phyloP scores from a whole-genome alignment of 1,140 invertebrate species.

The Penaeus japonicus region DNA sequence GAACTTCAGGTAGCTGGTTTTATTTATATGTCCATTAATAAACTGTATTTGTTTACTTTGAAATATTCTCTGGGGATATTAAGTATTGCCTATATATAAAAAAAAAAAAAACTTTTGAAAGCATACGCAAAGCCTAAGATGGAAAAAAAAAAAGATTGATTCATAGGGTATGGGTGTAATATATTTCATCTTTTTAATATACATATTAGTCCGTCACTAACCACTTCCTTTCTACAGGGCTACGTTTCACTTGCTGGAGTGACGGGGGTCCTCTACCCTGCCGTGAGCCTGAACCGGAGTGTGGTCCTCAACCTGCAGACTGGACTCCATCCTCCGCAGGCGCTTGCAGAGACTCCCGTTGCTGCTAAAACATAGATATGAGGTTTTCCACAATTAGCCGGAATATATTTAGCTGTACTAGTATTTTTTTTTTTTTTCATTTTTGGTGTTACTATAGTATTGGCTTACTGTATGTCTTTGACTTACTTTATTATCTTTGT shows the following conservation, averaged over 20 bases:
- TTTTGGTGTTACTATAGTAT: not conserved
- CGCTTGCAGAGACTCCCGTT: not conserved
- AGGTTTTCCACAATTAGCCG: not conserved
- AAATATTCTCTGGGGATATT: no score
- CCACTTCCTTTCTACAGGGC: constrained; percentile 34
- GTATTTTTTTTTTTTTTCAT: not conserved
- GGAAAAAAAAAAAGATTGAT: not conserved
- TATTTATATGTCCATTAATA: no score
- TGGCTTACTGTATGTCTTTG: not conserved
- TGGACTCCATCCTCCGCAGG: constrained; percentile 51
- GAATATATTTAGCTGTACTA: not conserved
- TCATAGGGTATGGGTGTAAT: no score
- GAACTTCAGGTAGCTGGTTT: constrained; percentile 51
- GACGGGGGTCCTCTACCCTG: constrained; percentile 55
- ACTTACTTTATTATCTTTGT: not conserved
- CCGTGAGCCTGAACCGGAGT: constrained; percentile 57
- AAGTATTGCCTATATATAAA: no score
- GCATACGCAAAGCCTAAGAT: not conserved
- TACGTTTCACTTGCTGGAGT: constrained; percentile 48
- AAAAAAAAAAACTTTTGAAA: no score
- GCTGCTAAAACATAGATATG: not conserved
- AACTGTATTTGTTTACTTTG: no score
- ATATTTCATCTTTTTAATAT: no score
- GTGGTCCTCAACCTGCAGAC: constrained; percentile 44
- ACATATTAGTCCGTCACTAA: not conserved